Conservation (phyloP, 1,140 invertebrate genomes). For the Drosophila melanogaster region Release_6_plus_ISO1_MT NT_037436.4:22591501-22592000, state of each 20-base stretch:
- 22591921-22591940: slow-evolving; percentile 61
- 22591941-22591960: neutral
- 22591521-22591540: slow-evolving; percentile 31
- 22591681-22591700: slow-evolving; percentile 16
- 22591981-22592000: neutral
- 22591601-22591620: slow-evolving; percentile 48
- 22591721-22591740: slow-evolving; percentile 34
- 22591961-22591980: slow-evolving; percentile 25
- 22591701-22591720: slow-evolving; percentile 12
- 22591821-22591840: slow-evolving; percentile 83
- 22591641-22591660: slow-evolving; percentile 51
- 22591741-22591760: slow-evolving; percentile 70
- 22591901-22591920: slow-evolving; percentile 63
- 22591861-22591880: slow-evolving; percentile 60
- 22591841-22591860: slow-evolving; percentile 82
- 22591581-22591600: slow-evolving; percentile 50
- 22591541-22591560: slow-evolving; percentile 67
- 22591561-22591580: slow-evolving; percentile 12
- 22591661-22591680: slow-evolving; percentile 68
- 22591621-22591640: slow-evolving; percentile 46
- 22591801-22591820: slow-evolving; percentile 62
- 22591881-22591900: slow-evolving; percentile 76
- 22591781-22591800: slow-evolving; percentile 54
- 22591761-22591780: slow-evolving; percentile 81
- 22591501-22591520: slow-evolving; percentile 67